Conservation (phyloP, 2,888 invertebrate genomes). For the Tiphia femorata region DNA sequence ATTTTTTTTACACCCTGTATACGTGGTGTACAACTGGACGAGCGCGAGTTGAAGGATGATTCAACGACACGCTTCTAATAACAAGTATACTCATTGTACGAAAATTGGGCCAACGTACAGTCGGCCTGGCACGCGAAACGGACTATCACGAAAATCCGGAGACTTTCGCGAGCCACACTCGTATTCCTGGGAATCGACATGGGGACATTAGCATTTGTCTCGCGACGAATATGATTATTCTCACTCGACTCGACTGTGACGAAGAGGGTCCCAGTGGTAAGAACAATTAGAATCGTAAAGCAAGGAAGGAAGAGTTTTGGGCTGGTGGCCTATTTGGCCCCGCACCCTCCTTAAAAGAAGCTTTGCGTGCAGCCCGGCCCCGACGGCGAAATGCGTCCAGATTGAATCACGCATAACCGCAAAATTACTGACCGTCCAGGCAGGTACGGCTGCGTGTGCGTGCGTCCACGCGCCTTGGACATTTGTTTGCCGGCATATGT, state of each 20-base stretch:
- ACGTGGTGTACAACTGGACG: no score
- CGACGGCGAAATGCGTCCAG: constrained; percentile 51
- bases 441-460: constrained; percentile 41
- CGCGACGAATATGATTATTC: no score
- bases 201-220: no score
- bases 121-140: no score
- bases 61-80: no score
- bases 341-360: constrained; percentile 23
- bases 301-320: background rate
- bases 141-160: constrained; percentile 7
- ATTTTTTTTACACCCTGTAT: no score
- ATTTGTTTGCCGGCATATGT: constrained; percentile 55
- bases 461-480: constrained; percentile 44
- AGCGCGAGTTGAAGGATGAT: no score
- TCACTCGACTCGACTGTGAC: no score
- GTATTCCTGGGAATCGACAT: background rate
- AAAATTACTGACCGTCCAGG: constrained; percentile 50
- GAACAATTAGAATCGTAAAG: background rate
- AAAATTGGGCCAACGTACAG: no score
- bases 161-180: background rate
- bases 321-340: constrained; percentile 25
- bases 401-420: constrained; percentile 49
- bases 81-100: no score
- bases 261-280: background rate
- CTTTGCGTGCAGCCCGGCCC: constrained; percentile 51